Percentiles rank a stretch among this genome's conserved stretches.
phyloP scores from a whole-genome alignment of 2,888 invertebrate genomes.

The Drosophila mimetica region DNA sequence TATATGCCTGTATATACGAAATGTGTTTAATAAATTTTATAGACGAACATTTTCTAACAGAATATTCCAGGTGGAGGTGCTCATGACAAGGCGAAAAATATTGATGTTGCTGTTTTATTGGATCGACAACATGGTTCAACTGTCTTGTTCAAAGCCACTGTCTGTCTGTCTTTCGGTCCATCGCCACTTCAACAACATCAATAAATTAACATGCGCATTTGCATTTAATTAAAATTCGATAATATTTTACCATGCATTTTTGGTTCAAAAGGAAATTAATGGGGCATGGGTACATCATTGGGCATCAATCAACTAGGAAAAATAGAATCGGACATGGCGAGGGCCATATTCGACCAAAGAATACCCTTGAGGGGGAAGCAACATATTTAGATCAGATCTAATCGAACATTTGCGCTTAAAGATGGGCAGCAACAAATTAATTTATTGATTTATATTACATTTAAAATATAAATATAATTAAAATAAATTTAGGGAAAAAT shows the following conservation, averaged over 20 bases:
- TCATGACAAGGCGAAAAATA: constrained; percentile 36
- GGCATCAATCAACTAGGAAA: constrained; percentile 68
- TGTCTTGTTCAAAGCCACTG: constrained; percentile 37
- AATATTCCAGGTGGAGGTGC: constrained; percentile 42
- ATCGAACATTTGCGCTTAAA: neutral
- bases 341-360: constrained; percentile 1
- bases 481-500: neutral
- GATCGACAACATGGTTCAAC: constrained; percentile 34
- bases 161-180: constrained; percentile 13
- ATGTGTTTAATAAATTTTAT: constrained; percentile 31
- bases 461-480: neutral
- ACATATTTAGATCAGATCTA: neutral
- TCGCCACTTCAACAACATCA: constrained; percentile 38
- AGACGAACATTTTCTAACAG: constrained; percentile 1
- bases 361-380: constrained; percentile 4
- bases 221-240: constrained; percentile 67
- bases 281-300: constrained; percentile 62
- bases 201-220: constrained; percentile 62
- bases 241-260: constrained; percentile 43
- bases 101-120: constrained; percentile 7
- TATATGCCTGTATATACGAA: constrained; percentile 9
- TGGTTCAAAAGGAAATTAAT: constrained; percentile 63
- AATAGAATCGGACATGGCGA: constrained; percentile 43
- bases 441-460: neutral
- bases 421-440: no score